Base-by-base conservation (phyloP, 2,797 vertebrate genomes). In the Mycteria americana region DNA sequence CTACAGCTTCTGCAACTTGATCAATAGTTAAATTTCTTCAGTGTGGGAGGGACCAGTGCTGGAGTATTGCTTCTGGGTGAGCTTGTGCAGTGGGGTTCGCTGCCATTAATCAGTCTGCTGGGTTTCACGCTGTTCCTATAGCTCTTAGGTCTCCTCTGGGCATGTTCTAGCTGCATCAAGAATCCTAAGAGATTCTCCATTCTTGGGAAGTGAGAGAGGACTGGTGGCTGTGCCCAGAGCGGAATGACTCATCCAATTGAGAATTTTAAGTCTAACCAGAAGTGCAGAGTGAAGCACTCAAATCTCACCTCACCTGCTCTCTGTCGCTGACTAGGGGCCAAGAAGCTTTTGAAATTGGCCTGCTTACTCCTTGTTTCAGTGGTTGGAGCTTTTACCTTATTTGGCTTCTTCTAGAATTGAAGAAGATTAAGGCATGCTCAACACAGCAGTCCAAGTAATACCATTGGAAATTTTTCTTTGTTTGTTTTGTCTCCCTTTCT, bases 341-440 rank as follows among this genome's bases (percentile, higher is more conserved):
- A 28, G 11, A 56, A 24, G 15, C 2, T 4, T 64, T 89, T 82
- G 27, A 82, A 75, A 59, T 27, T 30, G 28, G 7, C 45, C 6
- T 19, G 8, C 21, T 87, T 84, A 62, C 18, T 57, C 18, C 18
- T 53, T 68, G 13, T 67, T 88, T 77, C n/a, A 13, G 10, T 56
- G 17, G 16, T 48, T 75, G 70, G 31, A 68, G 18, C 22, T 89
- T 89, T 90, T 62, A 68, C 18, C 7, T 60, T 74, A 23, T 43
- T 83, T 0, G 0, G 0, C 16, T 31, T 5, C 37, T 64, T 85
- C 23, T 57, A 72, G 54, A 84, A 53, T 0, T 54, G 13, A 62
- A 48, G 64, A 78, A 16, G 22, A 56, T 39, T 30, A 68, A 60
- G 16, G 27, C 10, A 6, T 56, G 21, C 17, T 82, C 37, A 53